Evolutionary conservation across 2,113 vertebrate species (phyloP), one percentile per base, ranked within the genome.

Genomic region (Saguinus midas): DNA sequence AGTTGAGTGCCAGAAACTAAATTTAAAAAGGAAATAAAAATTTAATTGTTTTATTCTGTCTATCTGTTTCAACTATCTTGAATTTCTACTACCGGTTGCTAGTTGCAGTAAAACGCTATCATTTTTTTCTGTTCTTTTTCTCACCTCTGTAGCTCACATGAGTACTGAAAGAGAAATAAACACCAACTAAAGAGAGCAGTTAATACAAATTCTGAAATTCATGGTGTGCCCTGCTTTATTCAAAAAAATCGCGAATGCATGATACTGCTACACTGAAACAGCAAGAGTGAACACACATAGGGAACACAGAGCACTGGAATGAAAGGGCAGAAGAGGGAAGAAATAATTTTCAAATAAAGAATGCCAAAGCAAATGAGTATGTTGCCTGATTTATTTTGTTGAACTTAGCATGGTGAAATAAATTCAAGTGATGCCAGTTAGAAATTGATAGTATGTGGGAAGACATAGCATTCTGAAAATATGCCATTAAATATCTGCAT

Each of bases 51-150:
- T 91, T 93, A 61, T 70, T 97, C 23, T 93, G 76, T 70, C 85
- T 96, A 80, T 91, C 95, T 95, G 73, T 93, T 95, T 97, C 89
- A 94, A 95, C 96, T 93, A 95, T 70, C 81, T 88, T 95, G 40
- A 81, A 82, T 79, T 23, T 92, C 90, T 81, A 57, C 43, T 87
- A 27, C 5, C 17, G 55, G 58, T 50, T 85, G 58, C 68, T 70
- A 58, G 37, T 81, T 88, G 64, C 94, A 87, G 35, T 32, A 73
- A 97, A 94, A 50, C 68, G 35, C 45, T 87, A 72, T 78, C 32
- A 37, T 80, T 82, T 73, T 73, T 87, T 50, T 72, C 3, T 29
- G 16, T 87, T 81, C 14, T 76, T 86, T 89, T 72, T 76, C 70
- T 96, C 52, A 81, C 78, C 91, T 96, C 57, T 88, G 21, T 52